Percentiles rank a stretch among this genome's conserved stretches.
Conservation (phyloP, 1,140 invertebrate species). For the Ditylenchus dipsaci region DNA sequence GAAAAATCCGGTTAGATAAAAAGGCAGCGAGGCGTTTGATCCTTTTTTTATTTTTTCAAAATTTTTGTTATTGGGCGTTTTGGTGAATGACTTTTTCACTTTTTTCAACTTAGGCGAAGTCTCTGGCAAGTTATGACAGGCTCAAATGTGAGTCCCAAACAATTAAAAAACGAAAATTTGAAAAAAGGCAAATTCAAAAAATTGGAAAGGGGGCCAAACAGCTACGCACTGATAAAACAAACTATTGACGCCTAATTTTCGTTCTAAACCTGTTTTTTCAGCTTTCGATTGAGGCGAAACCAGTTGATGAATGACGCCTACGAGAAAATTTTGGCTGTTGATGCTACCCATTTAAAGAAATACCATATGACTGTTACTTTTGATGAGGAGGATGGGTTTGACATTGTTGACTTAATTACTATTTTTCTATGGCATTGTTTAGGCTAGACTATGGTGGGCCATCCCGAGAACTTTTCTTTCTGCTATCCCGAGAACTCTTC, state of each 20-base stretch:
- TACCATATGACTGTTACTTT: slow-evolving; percentile 89
- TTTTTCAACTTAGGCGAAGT: too few relatives aligned
- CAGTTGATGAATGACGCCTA: slow-evolving; percentile 91
- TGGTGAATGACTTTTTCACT: too few relatives aligned
- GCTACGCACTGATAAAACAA: too few relatives aligned
- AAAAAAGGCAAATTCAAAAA: too few relatives aligned
- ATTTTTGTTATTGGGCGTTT: slow-evolving; percentile 38
- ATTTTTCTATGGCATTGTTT: slow-evolving; percentile 12
- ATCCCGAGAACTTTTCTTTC: slow-evolving; percentile 91
- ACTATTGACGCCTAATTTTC: too few relatives aligned
- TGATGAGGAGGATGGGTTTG: slow-evolving; percentile 83
- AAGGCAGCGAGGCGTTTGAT: too few relatives aligned
- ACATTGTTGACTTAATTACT: slow-evolving; percentile 6
- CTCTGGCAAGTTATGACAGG: too few relatives aligned
- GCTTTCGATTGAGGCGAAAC: slow-evolving; percentile 82
- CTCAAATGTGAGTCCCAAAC: too few relatives aligned
- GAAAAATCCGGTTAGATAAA: slow-evolving; percentile 73
- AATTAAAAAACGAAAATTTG: too few relatives aligned
- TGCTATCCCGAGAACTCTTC: slow-evolving; percentile 87
- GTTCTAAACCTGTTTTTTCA: too few relatives aligned
- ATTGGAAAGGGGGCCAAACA: too few relatives aligned
- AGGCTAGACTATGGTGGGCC: slow-evolving; percentile 89
- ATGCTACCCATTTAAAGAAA: slow-evolving; percentile 88
- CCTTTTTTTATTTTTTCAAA: slow-evolving; percentile 60
- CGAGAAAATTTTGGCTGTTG: slow-evolving; percentile 89